Evolutionary conservation across 2,888 invertebrate species (phyloP), one percentile per base, ranked within the genome.

Genomic region (Calliopum simillimum): DNA sequence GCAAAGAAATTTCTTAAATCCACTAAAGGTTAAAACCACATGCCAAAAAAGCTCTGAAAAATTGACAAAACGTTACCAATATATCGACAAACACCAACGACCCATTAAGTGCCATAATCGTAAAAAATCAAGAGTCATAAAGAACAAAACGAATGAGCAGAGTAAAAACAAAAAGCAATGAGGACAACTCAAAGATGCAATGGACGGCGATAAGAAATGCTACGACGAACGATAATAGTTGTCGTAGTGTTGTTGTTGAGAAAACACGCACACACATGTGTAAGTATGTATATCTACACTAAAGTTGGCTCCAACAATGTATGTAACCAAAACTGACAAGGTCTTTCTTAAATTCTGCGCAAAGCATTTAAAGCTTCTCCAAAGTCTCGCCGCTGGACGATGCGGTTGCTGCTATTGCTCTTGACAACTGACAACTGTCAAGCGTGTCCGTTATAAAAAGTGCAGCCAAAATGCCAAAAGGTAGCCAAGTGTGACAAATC

Each of bases 21-120:
- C 21, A 41, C 5, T 16, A 33, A 21, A 69, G 46, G 23, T 13
- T 49, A 25, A 16, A 49, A 49, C 21, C 43, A 44, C 3, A 14
- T 46, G 23, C 44, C 14, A 47, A 33, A 8, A 33, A 8, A 6
- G 33, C 23, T 19, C 53, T 23, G 23, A 23, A 53, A 53, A 53
- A 23, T 53, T 8, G 11, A 51, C 51, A n/a, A 19, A 51, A 51
- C 51, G n/a, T 19, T 51, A n/a, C 11, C 16, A 51, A 41, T 59
- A 41, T 46, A 62, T 51, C 62, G 23, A 73, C 69, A 72, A 70
- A 73, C 76, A 77, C 79, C 79, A 80, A 81, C 80, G 80, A 79
- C 77, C 80, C 81, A 82, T 82, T 82, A 80, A 78, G 78, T 76
- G 78, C 78, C 77, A 80, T 80, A 81, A 80, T 81, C 81, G 78